These are phyloP conservation scores for Cheilosia impressa DNA, from an alignment of 2,888 invertebrate genomes.

Conservation along the genomic window DNA sequence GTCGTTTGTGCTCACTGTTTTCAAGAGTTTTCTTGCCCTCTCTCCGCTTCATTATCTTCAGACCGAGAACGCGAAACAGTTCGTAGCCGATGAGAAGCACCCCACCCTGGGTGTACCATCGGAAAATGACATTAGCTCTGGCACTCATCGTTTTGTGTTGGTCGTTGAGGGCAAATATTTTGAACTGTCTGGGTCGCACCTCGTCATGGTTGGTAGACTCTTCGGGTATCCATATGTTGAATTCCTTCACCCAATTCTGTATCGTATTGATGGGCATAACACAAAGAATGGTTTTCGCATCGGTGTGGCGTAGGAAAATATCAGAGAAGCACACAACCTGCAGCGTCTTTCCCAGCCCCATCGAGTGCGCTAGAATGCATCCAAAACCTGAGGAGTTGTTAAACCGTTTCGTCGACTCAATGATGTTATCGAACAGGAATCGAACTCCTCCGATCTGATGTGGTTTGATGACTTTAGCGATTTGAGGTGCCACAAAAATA, in stretches of 20 bases:
- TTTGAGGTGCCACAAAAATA: conserved; percentile 95
- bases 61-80: conserved; percentile 94
- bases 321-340: conserved; percentile 98
- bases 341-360: conserved; percentile 99
- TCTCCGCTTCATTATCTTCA: conserved; percentile 88
- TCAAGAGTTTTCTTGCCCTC: conserved; percentile 83
- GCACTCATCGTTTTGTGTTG: conserved; percentile 95
- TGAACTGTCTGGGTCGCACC: conserved; percentile 92
- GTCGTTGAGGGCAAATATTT: conserved; percentile 95
- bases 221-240: conserved; percentile 97
- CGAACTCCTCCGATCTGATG: conserved; percentile 98
- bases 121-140: conserved; percentile 92
- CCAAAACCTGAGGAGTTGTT: conserved; percentile 96
- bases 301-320: conserved; percentile 95
- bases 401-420: conserved; percentile 95
- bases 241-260: conserved; percentile 98
- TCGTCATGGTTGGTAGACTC: conserved; percentile 87
- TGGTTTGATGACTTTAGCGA: conserved; percentile 95
- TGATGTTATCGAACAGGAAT: conserved; percentile 98
- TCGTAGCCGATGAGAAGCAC: conserved; percentile 99
- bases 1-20: conserved; percentile 85
- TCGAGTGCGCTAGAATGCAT: conserved; percentile 98
- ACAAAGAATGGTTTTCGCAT: conserved; percentile 94
- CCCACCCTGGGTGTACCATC: conserved; percentile 95
- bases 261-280: conserved; percentile 99